These are phyloP conservation scores for Sanderia malayensis DNA, from an alignment of 30 jellyfish, hydroid and myxozoan genomes.

Conservation along the genomic window DNA sequence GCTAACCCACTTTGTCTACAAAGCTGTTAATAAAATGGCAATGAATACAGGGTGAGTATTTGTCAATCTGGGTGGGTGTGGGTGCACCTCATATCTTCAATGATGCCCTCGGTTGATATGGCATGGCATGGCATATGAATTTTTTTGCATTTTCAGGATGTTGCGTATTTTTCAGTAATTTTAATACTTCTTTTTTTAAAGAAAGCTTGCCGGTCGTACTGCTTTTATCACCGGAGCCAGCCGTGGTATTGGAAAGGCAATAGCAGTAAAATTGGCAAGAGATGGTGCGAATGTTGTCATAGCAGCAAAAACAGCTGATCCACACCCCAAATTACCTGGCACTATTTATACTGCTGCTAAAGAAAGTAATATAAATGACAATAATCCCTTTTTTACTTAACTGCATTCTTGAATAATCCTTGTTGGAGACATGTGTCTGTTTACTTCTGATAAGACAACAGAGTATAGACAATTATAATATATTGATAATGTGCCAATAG, in stretches of 20 bases:
- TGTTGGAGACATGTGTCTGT: too few relatives aligned
- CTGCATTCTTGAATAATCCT: background rate
- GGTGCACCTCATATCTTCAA: too few relatives aligned
- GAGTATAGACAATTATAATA: too few relatives aligned
- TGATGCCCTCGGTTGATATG: too few relatives aligned
- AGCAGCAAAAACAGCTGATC: slow-evolving; percentile 97
- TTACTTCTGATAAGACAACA: too few relatives aligned
- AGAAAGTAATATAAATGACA: slow-evolving; percentile 58
- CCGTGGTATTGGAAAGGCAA: slow-evolving; percentile 96
- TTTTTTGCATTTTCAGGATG: too few relatives aligned
- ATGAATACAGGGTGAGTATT: slow-evolving; percentile 28
- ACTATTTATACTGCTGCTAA: slow-evolving; percentile 94
- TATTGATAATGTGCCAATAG: too few relatives aligned
- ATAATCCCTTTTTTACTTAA: background rate
- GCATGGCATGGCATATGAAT: too few relatives aligned
- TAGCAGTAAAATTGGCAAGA: slow-evolving; percentile 94
- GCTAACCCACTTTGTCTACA: too few relatives aligned
- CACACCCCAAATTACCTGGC: slow-evolving; percentile 95
- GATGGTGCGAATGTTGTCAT: slow-evolving; percentile 96
- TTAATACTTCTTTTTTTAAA: too few relatives aligned
- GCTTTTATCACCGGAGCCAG: slow-evolving; percentile 97
- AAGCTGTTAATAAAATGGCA: slow-evolving; percentile 3
- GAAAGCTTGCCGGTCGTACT: slow-evolving; percentile 95
- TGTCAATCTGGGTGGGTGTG: too few relatives aligned
- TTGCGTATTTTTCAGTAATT: too few relatives aligned